phyloP scores from a whole-genome alignment of 2,888 invertebrate genomes.

The Parthenolecanium corni region DNA sequence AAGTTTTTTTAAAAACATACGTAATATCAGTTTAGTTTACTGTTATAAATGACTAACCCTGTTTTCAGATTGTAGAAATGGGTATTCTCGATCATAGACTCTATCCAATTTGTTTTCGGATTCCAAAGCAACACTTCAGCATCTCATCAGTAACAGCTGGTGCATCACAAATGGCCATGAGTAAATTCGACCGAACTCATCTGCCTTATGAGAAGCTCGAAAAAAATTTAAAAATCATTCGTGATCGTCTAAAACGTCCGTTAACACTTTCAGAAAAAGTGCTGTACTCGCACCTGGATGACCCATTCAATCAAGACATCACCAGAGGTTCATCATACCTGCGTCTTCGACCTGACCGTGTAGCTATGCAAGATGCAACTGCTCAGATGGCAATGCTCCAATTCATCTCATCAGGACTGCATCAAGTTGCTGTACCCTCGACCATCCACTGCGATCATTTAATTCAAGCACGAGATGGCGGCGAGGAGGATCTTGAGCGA shows the following conservation, averaged over 20 bases:
- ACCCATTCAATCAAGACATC: conserved; percentile 82
- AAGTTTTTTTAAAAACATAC: no score
- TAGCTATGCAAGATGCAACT: conserved; percentile 99
- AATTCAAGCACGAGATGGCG: conserved; percentile 92
- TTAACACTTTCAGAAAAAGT: conserved; percentile 95
- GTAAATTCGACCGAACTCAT: conserved; percentile 69
- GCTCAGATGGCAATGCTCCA: conserved; percentile 99
- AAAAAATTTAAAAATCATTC: conserved; percentile 65
- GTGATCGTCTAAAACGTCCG: conserved; percentile 68
- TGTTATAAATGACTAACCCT: no score
- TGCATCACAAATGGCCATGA: conserved; percentile 81
- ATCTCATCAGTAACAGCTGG: conserved; percentile 60
- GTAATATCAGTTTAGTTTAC: no score
- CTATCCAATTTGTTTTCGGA: conserved; percentile 41
- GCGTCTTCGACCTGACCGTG: conserved; percentile 88
- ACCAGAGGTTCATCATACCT: conserved; percentile 84
- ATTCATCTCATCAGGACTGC: conserved; percentile 87
- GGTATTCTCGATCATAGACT: conserved; percentile 16
- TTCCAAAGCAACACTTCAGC: conserved; percentile 75
- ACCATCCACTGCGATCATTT: conserved; percentile 99
- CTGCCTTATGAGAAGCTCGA: conserved; percentile 78
- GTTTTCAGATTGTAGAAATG: conserved; percentile 17
- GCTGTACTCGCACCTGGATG: conserved; percentile 95
- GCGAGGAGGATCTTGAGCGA: conserved; percentile 75
- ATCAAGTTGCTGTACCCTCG: conserved; percentile 90